Base-by-base conservation (phyloP, 2,888 invertebrate species). In the Mayetiola destructor region DNA sequence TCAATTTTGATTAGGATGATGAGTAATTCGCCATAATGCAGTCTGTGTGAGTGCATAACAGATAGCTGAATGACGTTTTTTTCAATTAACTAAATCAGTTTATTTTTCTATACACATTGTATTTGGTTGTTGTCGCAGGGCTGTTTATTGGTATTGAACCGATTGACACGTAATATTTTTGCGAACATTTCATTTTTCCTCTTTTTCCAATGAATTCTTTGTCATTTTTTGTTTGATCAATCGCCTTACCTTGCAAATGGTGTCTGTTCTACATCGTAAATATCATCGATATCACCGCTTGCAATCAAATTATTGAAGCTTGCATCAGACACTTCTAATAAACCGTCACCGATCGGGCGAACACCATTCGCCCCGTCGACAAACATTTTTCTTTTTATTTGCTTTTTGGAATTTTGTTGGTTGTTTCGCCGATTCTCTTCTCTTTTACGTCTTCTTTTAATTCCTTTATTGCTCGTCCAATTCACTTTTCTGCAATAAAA, bases 181-280 rank as follows among this genome's bases (percentile, higher is more conserved):
- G 39, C n/a, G 39, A 16, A 23, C 23, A 39, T 18, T 16, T 4
- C 12, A 12, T 3, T 12, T 16, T 4, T 36, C 4, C 18, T 39
- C 18, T 18, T 16, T 39, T 39, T 3, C 35, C 23, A 39, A 39
- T 16, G 14, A 36, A 12, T 3, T 12, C 36, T 4, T 36, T 4
- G 6, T 39, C 18, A 39, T 16, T 39, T 39, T 3, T 16, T 27
- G 48, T 23, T 2, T 14, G 12, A n/a, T 23, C 27, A 2, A n/a
- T 21, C 21, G 40, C 67, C 76, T 76, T 76, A 86, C 87, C 87
- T 86, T 78, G 86, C 87, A 76, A 87, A 86, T 68, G 86, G 86
- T 67, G 84, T 84, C 74, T 85, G 84, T 73, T 87, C 86, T 66
- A 87, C 84, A 72, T 84, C 81, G 73, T 86, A 87, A 63, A 84